Evolutionary conservation across 2,797 vertebrate species (phyloP).

Genomic region (Harpagifer antarcticus): DNA sequence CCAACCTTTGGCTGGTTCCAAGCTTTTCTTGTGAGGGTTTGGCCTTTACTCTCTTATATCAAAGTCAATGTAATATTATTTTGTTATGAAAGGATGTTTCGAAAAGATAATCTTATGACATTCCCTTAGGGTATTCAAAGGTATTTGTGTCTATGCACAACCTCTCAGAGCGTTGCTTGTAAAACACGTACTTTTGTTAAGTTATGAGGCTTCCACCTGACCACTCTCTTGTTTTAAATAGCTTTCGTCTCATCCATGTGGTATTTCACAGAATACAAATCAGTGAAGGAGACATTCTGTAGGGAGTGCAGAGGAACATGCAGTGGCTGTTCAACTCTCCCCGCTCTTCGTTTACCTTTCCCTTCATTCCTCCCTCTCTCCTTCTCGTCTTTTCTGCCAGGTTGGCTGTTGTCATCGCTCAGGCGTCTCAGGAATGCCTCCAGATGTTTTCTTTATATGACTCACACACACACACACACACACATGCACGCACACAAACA

Average conservation of each 20-base stretch:
- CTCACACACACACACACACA: constrained; percentile 42
- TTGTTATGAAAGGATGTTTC: no score
- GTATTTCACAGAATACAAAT: constrained; percentile 5
- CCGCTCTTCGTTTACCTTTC: constrained; percentile 41
- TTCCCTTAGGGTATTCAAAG: not conserved
- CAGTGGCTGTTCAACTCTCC: constrained; percentile 1
- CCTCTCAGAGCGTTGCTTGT: not conserved
- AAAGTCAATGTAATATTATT: not conserved
- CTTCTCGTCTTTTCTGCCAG: constrained; percentile 57
- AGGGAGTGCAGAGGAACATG: constrained; percentile 11
- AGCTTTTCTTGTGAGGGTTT: not conserved
- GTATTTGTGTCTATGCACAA: no score
- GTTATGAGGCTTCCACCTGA: not conserved
- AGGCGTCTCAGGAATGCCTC: constrained; percentile 77
- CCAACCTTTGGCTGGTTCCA: not conserved
- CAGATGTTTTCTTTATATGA: constrained; percentile 77
- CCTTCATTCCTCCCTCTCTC: constrained; percentile 35
- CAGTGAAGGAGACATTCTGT: constrained; percentile 3
- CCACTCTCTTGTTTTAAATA: constrained; percentile 5
- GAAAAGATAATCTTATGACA: not conserved
- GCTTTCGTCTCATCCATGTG: constrained; percentile 1
- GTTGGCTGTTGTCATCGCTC: constrained; percentile 71
- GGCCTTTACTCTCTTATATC: not conserved
- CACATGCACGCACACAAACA: not conserved
- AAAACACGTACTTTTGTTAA: constrained; percentile 1